These are phyloP conservation scores for Elanoides forficatus DNA, from an alignment of 2,113 vertebrate species.

Conservation along the genomic window DNA sequence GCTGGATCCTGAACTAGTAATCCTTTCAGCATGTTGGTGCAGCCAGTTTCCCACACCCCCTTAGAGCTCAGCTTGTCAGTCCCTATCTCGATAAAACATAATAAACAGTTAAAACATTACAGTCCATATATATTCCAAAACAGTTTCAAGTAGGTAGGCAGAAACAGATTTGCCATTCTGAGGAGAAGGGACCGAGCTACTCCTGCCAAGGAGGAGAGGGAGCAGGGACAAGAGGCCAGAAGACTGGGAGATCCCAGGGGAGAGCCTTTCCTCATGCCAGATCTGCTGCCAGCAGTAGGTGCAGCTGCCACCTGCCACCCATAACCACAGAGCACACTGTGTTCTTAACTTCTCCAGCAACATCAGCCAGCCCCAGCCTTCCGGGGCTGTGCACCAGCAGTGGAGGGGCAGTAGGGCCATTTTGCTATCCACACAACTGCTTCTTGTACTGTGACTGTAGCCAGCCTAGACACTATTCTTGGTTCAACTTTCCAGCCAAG, in stretches of 20 bases:
- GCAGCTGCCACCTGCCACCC: background rate
- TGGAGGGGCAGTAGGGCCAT: background rate
- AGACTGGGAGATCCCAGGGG: background rate
- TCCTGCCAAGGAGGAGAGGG: background rate
- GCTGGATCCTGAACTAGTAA: background rate
- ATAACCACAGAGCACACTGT: background rate
- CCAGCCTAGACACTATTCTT: background rate
- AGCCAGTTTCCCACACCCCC: background rate
- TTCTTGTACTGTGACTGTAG: background rate
- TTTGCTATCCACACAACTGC: background rate
- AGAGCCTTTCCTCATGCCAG: background rate
- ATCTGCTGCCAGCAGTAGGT: background rate
- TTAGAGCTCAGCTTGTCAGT: background rate
- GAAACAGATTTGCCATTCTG: background rate
- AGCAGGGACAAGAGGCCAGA: background rate
- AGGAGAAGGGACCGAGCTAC: background rate
- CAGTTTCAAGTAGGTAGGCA: background rate
- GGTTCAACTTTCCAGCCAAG: background rate
- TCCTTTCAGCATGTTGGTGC: background rate
- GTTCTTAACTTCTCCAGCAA: background rate
- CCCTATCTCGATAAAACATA: background rate
- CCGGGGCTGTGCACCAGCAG: fast-evolving
- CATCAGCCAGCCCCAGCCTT: background rate
- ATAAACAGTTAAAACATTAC: background rate
- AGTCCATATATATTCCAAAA: background rate